Percentiles rank a stretch among this genome's conserved stretches.
phyloP scores from a whole-genome alignment of 2,888 invertebrate species.

The Ichneumon xanthorius region DNA sequence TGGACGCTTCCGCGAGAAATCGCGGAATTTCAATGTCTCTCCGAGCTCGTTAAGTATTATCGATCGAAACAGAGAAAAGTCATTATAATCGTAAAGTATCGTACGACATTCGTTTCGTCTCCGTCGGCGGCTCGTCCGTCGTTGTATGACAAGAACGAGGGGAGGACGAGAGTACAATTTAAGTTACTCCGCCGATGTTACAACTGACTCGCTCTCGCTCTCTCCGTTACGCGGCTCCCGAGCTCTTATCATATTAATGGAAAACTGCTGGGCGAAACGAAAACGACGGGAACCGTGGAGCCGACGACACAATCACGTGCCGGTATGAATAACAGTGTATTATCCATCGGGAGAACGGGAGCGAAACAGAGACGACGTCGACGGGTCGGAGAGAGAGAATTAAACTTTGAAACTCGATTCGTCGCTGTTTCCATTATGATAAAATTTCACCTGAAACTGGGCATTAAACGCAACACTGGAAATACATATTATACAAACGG shows the following conservation, averaged over 20 bases:
- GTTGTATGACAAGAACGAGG: slow-evolving; percentile 49
- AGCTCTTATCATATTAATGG: slow-evolving; percentile 65
- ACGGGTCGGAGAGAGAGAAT: slow-evolving; percentile 25
- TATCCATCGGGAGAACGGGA: slow-evolving; percentile 39
- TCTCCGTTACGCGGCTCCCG: slow-evolving; percentile 4
- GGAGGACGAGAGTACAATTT: slow-evolving; percentile 61
- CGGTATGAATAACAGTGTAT: slow-evolving; percentile 44
- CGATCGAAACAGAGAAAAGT: slow-evolving; percentile 18
- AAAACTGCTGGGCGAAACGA: slow-evolving; percentile 64
- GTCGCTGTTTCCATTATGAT: slow-evolving; percentile 60
- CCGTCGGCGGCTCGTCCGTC: slow-evolving; percentile 20
- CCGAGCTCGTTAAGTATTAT: background rate
- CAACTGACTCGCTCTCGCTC: slow-evolving; percentile 26
- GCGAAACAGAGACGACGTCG: slow-evolving; percentile 18
- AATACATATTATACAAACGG: slow-evolving; percentile 17
- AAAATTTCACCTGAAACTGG: slow-evolving; percentile 57
- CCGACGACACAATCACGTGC: slow-evolving; percentile 63
- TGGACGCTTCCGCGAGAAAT: background rate
- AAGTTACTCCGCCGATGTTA: slow-evolving; percentile 57
- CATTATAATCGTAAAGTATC: slow-evolving; percentile 21
- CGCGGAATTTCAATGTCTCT: background rate
- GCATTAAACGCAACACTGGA: slow-evolving; percentile 35
- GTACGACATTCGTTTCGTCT: slow-evolving; percentile 14
- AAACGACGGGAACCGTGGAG: slow-evolving; percentile 58
- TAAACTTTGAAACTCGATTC: slow-evolving; percentile 59